phyloP scores from a whole-genome alignment of 2,113 vertebrate genomes.

The Atrichornis clamosus region DNA sequence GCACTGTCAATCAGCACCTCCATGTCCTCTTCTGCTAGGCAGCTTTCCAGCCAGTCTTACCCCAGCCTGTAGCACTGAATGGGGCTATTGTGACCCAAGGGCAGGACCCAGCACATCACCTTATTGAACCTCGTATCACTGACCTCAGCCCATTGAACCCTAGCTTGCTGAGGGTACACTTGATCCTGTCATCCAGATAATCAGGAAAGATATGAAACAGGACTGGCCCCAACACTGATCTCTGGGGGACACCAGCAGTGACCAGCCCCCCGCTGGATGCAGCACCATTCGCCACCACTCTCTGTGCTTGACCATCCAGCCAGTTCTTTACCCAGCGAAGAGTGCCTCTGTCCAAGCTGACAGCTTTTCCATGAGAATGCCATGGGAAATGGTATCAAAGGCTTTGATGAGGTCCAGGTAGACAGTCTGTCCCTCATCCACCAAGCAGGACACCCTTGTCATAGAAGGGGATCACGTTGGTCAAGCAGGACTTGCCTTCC shows the following conservation, averaged over 20 bases:
- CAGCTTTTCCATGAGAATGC: background rate
- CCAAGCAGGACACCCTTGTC: background rate
- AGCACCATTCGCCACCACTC: background rate
- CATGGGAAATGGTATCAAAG: background rate
- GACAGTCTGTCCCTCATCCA: background rate
- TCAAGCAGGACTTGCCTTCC: background rate
- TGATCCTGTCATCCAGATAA: background rate
- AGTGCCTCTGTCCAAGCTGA: background rate
- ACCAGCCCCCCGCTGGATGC: accelerated
- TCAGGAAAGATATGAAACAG: background rate
- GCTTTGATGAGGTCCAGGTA: background rate
- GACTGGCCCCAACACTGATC: background rate
- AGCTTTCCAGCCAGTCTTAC: background rate
- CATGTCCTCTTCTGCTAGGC: background rate
- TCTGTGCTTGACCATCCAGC: accelerated
- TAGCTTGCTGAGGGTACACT: background rate
- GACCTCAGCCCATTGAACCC: background rate
- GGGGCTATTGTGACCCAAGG: background rate
- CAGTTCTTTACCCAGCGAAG: background rate
- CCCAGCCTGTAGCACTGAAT: background rate
- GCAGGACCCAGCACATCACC: background rate
- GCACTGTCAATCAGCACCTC: background rate
- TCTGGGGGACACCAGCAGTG: background rate
- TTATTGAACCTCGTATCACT: background rate
- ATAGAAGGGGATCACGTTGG: no score